Percentiles rank a stretch among this genome's conserved stretches.
Evolutionary conservation across 2,888 invertebrate genomes (phyloP).

Genomic region (Axea sp.): DNA sequence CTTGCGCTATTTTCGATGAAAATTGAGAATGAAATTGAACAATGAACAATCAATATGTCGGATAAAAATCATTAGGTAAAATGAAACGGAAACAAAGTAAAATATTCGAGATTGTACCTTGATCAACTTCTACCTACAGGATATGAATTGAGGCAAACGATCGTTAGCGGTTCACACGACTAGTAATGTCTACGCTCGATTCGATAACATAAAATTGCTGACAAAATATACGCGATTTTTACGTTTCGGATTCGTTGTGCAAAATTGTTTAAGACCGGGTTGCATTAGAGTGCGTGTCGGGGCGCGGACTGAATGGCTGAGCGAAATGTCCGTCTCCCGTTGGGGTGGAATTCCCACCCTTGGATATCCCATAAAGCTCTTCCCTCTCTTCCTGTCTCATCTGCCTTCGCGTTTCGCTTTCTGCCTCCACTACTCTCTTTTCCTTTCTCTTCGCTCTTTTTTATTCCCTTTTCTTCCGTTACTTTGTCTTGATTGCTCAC

Average conservation of each 20-base stretch:
- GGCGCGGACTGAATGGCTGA: conserved; percentile 63
- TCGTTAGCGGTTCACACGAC: conserved; percentile 1
- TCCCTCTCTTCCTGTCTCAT: conserved; percentile 44
- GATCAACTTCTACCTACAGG: conserved; percentile 9
- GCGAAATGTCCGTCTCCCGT: conserved; percentile 60
- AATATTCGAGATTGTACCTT: conserved; percentile 10
- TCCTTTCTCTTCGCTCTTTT: conserved; percentile 28
- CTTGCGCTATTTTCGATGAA: no score
- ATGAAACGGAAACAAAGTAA: conserved; percentile 9
- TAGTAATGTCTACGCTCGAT: background rate
- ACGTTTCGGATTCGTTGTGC: conserved; percentile 13
- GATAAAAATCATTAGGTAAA: conserved; percentile 13
- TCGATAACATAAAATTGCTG: conserved; percentile 2
- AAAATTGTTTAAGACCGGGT: conserved; percentile 10
- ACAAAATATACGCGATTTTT: conserved; percentile 1
- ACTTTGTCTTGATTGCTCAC: conserved; percentile 22
- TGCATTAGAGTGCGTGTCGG: conserved; percentile 60
- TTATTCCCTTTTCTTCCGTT: conserved; percentile 27
- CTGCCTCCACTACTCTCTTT: conserved; percentile 24
- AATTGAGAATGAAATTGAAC: no score
- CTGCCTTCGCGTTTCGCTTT: conserved; percentile 54
- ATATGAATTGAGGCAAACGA: background rate
- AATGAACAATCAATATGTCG: conserved; percentile 21
- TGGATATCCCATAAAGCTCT: conserved; percentile 61
- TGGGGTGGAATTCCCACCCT: conserved; percentile 63